These are phyloP conservation scores for Eulacestoma nigropectus DNA, from an alignment of 2,113 vertebrate species.

Conservation along the genomic window DNA sequence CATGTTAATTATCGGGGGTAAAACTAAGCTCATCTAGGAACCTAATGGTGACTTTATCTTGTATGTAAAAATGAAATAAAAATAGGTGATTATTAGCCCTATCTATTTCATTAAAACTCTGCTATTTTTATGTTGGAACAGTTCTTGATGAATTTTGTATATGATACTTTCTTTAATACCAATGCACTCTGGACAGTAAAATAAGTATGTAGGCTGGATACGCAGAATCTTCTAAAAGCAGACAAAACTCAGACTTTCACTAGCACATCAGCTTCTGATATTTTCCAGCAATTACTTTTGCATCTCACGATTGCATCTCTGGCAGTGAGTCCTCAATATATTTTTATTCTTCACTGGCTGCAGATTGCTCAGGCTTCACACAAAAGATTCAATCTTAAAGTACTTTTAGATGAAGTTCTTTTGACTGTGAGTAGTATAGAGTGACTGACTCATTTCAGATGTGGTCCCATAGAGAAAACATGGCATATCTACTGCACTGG, in stretches of 20 bases:
- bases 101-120: not conserved
- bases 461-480: not conserved
- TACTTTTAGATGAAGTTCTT: conserved; percentile 39
- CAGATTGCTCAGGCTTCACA: conserved; percentile 7
- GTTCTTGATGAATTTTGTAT: not conserved
- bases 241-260: not conserved
- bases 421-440: not conserved
- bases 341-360: conserved; percentile 20
- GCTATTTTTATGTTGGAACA: not conserved
- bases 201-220: not conserved
- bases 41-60: not conserved
- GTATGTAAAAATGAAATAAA: not conserved
- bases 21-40: not conserved
- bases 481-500: not conserved
- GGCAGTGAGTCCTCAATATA: not conserved
- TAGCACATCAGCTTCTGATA: not conserved
- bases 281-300: conserved; percentile 19
- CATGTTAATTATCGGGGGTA: not conserved
- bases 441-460: conserved; percentile 13
- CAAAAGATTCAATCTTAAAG: conserved; percentile 35
- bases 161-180: not conserved
- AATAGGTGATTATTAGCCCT: not conserved
- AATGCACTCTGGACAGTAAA: not conserved
- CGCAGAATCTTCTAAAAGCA: not conserved
- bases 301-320: not conserved